Evolutionary conservation across 2,113 vertebrate species (phyloP), one percentile per base, ranked within the genome.

Genomic region (Cyprinodon tularosa): DNA sequence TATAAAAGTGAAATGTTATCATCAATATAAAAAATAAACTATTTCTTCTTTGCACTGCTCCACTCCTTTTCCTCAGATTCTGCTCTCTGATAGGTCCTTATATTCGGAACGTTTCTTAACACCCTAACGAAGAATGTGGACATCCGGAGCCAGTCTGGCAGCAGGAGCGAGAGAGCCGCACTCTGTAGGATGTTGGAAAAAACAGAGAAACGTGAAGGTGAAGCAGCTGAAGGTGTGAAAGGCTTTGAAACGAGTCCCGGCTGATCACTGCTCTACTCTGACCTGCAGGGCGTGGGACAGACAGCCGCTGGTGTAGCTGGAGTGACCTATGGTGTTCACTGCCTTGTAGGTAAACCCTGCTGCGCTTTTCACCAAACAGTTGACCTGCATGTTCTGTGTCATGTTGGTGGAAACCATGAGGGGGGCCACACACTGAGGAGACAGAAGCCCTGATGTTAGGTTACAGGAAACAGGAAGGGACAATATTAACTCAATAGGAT

Each of bases 311-410:
- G 93, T 95, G 80, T 88, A 88, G 38, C 22, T 91, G 69, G 91
- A 87, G 87, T 93, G 81, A 11, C 94, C 95, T 44, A 95, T 94
- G 0, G 95, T 95, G 90, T 95, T 94, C 71, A 96, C 68, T 12
- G 95, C 95, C 14, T 94, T 90, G 4, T 15, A 20, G 44, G 77
- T 94, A 8, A 88, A 96, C 0, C 53, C 85, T 0, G 90, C 17
- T 0, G 94, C 62, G 0, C 64, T 90, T 86, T 93, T 90, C 17
- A 94, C 67, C 0, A 93, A n/a, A 39, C 50, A 17, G 68, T 71
- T 90, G 15, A 40, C 66, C 0, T 47, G 9, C 0, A 74, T 0
- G n/a, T 89, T 83, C 0, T 40, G 0, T 0, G 88, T 95, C 93
- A 95, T 94, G 79, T 91, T 94, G 60, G 95, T 94, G 67, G 93